phyloP scores from a whole-genome alignment of 1,140 invertebrate genomes.

The Meteorus sp. region DNA sequence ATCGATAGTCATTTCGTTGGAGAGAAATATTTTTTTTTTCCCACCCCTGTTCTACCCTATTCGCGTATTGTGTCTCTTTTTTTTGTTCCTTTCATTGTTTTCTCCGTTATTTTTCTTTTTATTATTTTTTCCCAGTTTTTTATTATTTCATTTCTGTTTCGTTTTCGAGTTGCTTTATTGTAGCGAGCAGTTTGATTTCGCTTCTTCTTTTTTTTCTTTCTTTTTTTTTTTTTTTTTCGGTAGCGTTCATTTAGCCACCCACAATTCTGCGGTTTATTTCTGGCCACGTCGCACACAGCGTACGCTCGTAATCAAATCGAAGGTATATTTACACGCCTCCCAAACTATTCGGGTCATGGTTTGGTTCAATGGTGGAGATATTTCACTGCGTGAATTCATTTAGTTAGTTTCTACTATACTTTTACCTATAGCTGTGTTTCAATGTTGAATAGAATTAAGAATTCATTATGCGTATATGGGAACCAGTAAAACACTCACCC shows the following conservation, averaged over 20 bases:
- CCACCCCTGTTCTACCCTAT: not conserved
- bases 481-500: too few relatives aligned
- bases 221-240: slow-evolving; percentile 1
- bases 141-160: not conserved
- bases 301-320: slow-evolving; percentile 18
- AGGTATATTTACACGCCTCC: slow-evolving; percentile 15
- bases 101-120: slow-evolving; percentile 9
- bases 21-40: slow-evolving; percentile 5
- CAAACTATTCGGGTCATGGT: slow-evolving; percentile 19
- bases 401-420: too few relatives aligned
- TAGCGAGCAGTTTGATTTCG: not conserved
- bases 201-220: not conserved
- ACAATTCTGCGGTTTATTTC: slow-evolving; percentile 13
- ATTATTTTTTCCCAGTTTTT: slow-evolving; percentile 4
- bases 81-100: slow-evolving; percentile 10
- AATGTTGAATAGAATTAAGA: too few relatives aligned
- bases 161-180: not conserved
- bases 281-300: slow-evolving; percentile 1
- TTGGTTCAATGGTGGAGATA: slow-evolving; percentile 11
- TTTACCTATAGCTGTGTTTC: too few relatives aligned
- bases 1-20: slow-evolving; percentile 7
- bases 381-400: slow-evolving; percentile 8
- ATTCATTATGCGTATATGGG: not conserved
- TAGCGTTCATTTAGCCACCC: too few relatives aligned
- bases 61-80: not conserved